Conservation (phyloP, 2,888 invertebrate genomes). For the Zaprionus bogoriensis region DNA sequence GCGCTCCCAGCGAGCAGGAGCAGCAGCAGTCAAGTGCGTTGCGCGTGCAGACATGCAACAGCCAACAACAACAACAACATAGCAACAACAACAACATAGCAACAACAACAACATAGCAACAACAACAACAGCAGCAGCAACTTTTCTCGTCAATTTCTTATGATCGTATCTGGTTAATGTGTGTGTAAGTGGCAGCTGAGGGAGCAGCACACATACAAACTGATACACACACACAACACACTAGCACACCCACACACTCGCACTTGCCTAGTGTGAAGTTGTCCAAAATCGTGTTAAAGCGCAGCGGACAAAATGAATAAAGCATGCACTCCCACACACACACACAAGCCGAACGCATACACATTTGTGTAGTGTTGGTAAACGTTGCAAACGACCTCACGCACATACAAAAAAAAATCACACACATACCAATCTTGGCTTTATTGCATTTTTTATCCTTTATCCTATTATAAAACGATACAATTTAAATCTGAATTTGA, state of each 20-base stretch:
- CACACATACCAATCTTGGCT: too few relatives aligned
- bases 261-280: not conserved
- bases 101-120: conserved; percentile 40
- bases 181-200: conserved; percentile 35
- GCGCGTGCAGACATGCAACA: conserved; percentile 72
- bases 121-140: conserved; percentile 25
- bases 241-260: not conserved
- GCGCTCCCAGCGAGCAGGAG: conserved; percentile 24
- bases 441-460: too few relatives aligned
- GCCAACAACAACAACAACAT: conserved; percentile 35
- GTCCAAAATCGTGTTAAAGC: not conserved
- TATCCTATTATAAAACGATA: too few relatives aligned
- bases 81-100: conserved; percentile 39
- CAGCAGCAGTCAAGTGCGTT: conserved; percentile 54
- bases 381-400: too few relatives aligned
- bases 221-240: too few relatives aligned
- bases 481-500: too few relatives aligned
- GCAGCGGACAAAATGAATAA: conserved; percentile 4
- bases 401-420: too few relatives aligned
- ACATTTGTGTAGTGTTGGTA: too few relatives aligned
- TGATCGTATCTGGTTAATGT: conserved; percentile 57
- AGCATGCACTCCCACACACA: not conserved
- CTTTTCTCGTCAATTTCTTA: conserved; percentile 47
- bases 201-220: not conserved
- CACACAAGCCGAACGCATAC: not conserved